Evolutionary conservation across 2,888 invertebrate species (phyloP).

Genomic region (Proisotoma minuta): DNA sequence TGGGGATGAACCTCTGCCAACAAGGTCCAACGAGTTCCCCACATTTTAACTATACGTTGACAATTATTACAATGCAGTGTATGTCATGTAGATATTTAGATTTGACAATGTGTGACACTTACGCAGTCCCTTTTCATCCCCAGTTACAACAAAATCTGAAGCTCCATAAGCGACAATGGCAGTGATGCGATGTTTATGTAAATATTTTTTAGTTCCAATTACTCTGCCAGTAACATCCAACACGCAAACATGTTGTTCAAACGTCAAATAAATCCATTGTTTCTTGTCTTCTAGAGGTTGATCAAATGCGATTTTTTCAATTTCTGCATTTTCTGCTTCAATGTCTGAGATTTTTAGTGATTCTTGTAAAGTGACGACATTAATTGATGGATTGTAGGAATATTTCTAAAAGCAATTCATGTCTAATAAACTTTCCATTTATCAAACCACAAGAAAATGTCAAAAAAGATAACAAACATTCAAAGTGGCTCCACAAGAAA

Average conservation of each 20-base stretch:
- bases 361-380: slow-evolving; percentile 43
- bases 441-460: neutral
- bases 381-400: slow-evolving; percentile 40
- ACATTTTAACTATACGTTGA: slow-evolving; percentile 39
- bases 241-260: slow-evolving; percentile 37
- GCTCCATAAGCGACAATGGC: slow-evolving; percentile 37
- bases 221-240: slow-evolving; percentile 43
- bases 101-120: neutral
- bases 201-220: slow-evolving; percentile 44
- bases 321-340: slow-evolving; percentile 36
- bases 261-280: slow-evolving; percentile 46
- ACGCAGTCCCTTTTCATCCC: slow-evolving; percentile 43
- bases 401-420: slow-evolving; percentile 36
- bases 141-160: slow-evolving; percentile 47
- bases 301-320: slow-evolving; percentile 43
- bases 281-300: slow-evolving; percentile 42
- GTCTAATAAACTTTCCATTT: neutral
- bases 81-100: neutral
- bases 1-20: slow-evolving; percentile 41
- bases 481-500: slow-evolving; percentile 32
- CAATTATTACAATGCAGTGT: neutral
- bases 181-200: slow-evolving; percentile 39
- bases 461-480: slow-evolving; percentile 23
- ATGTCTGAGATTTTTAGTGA: slow-evolving; percentile 43
- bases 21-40: slow-evolving; percentile 42